Percentiles rank a stretch among this genome's conserved stretches.
These are phyloP conservation scores for Venturia canescens DNA, from an alignment of 1,140 invertebrate genomes.

Conservation along the genomic window DNA sequence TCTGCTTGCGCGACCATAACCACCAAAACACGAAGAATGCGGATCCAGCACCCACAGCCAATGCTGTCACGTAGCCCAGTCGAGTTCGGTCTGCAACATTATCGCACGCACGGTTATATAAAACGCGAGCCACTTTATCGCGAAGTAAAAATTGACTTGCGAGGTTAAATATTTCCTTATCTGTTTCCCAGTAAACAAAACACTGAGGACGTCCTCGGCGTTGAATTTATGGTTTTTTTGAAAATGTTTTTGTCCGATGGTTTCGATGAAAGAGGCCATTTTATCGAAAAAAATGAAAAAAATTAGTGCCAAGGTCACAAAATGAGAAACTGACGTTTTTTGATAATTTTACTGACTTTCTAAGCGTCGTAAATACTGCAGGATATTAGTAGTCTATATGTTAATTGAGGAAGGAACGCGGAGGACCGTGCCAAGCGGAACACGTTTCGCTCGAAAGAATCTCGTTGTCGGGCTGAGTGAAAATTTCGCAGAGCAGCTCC, in stretches of 20 bases:
- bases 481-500: not conserved
- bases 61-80: constrained; percentile 67
- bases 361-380: constrained; percentile 22
- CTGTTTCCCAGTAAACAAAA: too few relatives aligned
- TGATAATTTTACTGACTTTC: not conserved
- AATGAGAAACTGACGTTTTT: not conserved
- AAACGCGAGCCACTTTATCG: not conserved
- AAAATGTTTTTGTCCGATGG: too few relatives aligned
- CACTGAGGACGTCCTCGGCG: too few relatives aligned
- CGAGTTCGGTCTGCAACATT: constrained; percentile 65
- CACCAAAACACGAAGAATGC: constrained; percentile 68
- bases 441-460: constrained; percentile 4
- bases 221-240: too few relatives aligned
- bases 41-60: constrained; percentile 67
- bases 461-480: not conserved
- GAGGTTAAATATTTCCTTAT: not conserved
- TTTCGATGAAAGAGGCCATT: too few relatives aligned
- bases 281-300: too few relatives aligned
- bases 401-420: not conserved
- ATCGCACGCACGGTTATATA: not conserved
- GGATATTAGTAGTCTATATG: not conserved
- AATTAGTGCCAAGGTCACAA: too few relatives aligned
- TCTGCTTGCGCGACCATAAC: constrained; percentile 65
- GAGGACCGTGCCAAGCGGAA: not conserved
- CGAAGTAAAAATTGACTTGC: too few relatives aligned